These are phyloP conservation scores for Mythimna ferrago DNA, from an alignment of 2,888 invertebrate species.

Conservation along the genomic window DNA sequence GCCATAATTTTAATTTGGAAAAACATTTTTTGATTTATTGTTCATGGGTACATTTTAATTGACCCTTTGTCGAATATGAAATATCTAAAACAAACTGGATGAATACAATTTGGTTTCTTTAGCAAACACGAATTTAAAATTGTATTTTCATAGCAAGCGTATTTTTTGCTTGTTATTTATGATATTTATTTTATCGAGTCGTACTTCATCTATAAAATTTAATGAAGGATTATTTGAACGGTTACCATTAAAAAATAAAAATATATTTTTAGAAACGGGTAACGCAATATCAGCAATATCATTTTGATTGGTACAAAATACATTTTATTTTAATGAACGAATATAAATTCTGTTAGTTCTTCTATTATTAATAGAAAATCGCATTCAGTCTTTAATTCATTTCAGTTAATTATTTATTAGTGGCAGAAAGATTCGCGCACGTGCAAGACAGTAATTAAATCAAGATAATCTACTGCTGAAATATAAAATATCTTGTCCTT, in stretches of 20 bases:
- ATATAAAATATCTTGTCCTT: not conserved
- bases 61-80: constrained; percentile 10
- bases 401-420: not conserved
- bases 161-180: not conserved
- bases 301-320: too few relatives aligned
- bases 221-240: not conserved
- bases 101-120: not conserved
- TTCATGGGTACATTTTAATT: constrained; percentile 12
- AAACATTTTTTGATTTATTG: constrained; percentile 26
- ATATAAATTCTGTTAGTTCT: not conserved
- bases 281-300: too few relatives aligned
- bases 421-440: not conserved
- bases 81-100: constrained; percentile 17
- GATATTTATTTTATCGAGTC: not conserved
- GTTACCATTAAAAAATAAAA: not conserved
- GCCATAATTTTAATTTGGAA: not conserved
- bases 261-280: not conserved
- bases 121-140: constrained; percentile 8
- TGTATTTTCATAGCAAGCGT: not conserved
- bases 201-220: not conserved
- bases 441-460: not conserved
- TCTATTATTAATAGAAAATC: not conserved
- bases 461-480: not conserved
- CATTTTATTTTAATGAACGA: too few relatives aligned
- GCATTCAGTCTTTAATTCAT: not conserved